These are phyloP conservation scores for Drosophila trapezifrons DNA, from an alignment of 1,140 invertebrate species.

Conservation along the genomic window DNA sequence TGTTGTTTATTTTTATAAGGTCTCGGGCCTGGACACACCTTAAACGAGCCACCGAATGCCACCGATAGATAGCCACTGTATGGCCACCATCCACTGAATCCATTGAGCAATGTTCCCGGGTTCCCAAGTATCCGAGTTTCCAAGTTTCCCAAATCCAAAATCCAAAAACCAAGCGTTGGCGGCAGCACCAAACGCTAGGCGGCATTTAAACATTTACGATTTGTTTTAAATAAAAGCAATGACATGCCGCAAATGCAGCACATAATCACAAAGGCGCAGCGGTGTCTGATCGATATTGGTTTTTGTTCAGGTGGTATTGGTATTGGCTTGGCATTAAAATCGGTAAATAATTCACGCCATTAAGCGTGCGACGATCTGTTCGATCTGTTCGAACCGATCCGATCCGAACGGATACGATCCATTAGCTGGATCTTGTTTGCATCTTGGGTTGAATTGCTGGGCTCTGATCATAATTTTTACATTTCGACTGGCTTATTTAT, in stretches of 20 bases:
- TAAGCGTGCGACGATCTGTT: slow-evolving; percentile 73
- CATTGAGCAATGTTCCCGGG: slow-evolving; percentile 45
- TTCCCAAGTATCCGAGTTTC: slow-evolving; percentile 5
- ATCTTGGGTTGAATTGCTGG: slow-evolving; percentile 36
- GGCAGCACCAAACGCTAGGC: slow-evolving; percentile 64
- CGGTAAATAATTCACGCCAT: slow-evolving; percentile 79
- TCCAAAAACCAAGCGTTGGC: slow-evolving; percentile 42
- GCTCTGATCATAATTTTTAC: slow-evolving; percentile 63
- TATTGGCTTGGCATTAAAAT: slow-evolving; percentile 79
- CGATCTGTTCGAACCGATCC: slow-evolving; percentile 1
- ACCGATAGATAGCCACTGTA: slow-evolving; percentile 77
- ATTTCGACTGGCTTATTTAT: slow-evolving; percentile 66
- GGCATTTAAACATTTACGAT: slow-evolving; percentile 78
- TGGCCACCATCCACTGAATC: slow-evolving; percentile 32
- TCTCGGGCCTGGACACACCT: slow-evolving; percentile 72
- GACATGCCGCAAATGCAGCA: slow-evolving; percentile 63
- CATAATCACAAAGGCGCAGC: slow-evolving; percentile 68
- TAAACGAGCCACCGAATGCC: slow-evolving; percentile 64
- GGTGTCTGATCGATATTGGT: slow-evolving; percentile 50
- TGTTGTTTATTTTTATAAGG: slow-evolving; percentile 77
- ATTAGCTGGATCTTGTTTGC: slow-evolving; percentile 57
- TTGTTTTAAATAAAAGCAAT: slow-evolving; percentile 82
- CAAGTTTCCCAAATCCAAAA: slow-evolving; percentile 1
- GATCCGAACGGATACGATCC: slow-evolving; percentile 18
- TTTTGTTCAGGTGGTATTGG: slow-evolving; percentile 33